A percentile compares a stretch with the other conserved stretches of the same genome.
Evolutionary conservation across 2,888 invertebrate species (phyloP).

Genomic region (Metalampra italica): DNA sequence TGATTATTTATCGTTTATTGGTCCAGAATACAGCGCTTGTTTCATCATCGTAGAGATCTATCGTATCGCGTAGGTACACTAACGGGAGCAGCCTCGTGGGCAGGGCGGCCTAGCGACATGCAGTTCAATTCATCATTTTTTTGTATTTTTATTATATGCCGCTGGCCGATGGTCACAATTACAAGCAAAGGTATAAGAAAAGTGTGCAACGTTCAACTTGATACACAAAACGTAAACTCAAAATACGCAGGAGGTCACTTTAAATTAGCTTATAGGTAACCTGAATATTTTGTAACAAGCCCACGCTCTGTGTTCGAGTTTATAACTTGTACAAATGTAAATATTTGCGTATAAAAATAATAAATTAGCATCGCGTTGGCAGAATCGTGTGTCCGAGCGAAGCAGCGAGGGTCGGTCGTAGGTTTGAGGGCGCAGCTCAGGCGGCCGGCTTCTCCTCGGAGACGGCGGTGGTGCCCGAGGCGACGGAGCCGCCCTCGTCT

Average conservation of each 20-base stretch:
- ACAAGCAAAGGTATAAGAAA: conserved; percentile 56
- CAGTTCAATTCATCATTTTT: conserved; percentile 37
- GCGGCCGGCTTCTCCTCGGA: conserved; percentile 83
- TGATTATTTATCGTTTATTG: conserved; percentile 53
- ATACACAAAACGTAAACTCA: conserved; percentile 68
- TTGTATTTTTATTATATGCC: conserved; percentile 56
- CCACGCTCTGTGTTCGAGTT: conserved; percentile 66
- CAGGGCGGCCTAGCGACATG: conserved; percentile 58
- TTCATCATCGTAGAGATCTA: conserved; percentile 55
- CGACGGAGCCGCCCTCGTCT: conserved; percentile 82
- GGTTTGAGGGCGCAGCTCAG: conserved; percentile 43
- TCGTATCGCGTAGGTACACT: conserved; percentile 48
- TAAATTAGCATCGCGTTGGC: conserved; percentile 65
- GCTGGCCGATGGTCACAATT: conserved; percentile 51
- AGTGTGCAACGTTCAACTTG: conserved; percentile 73
- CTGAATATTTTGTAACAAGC: conserved; percentile 64
- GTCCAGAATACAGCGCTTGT: conserved; percentile 60
- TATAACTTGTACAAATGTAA: conserved; percentile 68
- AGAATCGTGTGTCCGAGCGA: conserved; percentile 47
- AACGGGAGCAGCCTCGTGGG: conserved; percentile 70
- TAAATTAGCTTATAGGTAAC: conserved; percentile 25
- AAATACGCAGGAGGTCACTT: conserved; percentile 55
- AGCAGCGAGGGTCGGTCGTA: conserved; percentile 17
- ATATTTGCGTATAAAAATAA: conserved; percentile 70
- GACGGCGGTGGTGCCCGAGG: conserved; percentile 83